These are phyloP conservation scores for Rhegmatorhina hoffmannsi DNA, from an alignment of 2,113 vertebrate species.

Conservation along the genomic window DNA sequence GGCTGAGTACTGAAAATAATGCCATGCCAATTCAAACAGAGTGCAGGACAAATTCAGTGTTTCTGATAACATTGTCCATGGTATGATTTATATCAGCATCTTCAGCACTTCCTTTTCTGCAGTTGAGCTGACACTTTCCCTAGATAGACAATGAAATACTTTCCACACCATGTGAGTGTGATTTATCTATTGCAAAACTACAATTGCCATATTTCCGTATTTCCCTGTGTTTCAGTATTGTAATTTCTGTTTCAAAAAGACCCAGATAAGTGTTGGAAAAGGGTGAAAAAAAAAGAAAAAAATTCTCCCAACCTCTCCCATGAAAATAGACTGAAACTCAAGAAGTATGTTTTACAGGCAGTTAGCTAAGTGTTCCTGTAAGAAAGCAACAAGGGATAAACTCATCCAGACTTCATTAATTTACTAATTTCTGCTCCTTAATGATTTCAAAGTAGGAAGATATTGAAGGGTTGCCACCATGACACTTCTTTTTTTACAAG, in stretches of 20 bases:
- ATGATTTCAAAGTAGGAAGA: not conserved
- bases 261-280: not conserved
- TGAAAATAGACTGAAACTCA: not conserved
- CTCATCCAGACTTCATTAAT: not conserved
- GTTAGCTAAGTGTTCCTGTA: not conserved
- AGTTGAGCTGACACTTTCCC: not conserved
- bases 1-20: not conserved
- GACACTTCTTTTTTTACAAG: not conserved
- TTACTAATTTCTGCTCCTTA: not conserved
- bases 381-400: not conserved
- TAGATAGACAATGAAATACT: not conserved
- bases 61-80: not conserved
- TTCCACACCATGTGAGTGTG: not conserved
- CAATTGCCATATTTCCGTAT: not conserved
- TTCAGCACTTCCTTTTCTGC: not conserved
- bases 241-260: slow-evolving; percentile 41
- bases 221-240: not conserved
- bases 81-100: not conserved
- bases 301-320: not conserved
- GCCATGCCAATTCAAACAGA: not conserved
- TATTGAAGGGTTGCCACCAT: not conserved
- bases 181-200: slow-evolving; percentile 2
- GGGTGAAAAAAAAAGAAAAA: not conserved
- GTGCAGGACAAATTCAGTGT: not conserved
- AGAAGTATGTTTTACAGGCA: not conserved